These are phyloP conservation scores for Papilio protenor DNA, from an alignment of 2,888 invertebrate species.

Conservation along the genomic window DNA sequence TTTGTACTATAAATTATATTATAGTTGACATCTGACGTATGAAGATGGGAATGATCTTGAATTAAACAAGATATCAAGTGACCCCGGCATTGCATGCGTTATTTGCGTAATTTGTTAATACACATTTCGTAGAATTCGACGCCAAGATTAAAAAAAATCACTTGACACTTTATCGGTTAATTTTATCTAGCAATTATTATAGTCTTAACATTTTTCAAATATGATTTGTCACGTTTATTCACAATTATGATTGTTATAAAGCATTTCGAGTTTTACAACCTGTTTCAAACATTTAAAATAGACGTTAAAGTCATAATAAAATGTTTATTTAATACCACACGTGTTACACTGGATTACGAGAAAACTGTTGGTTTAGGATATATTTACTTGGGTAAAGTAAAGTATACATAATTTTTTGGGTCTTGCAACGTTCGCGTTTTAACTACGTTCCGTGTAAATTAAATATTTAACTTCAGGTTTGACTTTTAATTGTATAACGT, in stretches of 20 bases:
- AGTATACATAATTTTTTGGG: slow-evolving; percentile 17
- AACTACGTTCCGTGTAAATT: background rate
- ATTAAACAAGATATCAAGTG: slow-evolving; percentile 63
- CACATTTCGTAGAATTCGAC: slow-evolving; percentile 53
- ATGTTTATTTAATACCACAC: slow-evolving; percentile 25
- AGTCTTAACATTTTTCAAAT: slow-evolving; percentile 16
- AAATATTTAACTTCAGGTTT: background rate
- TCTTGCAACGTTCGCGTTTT: slow-evolving; percentile 6
- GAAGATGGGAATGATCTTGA: slow-evolving; percentile 53
- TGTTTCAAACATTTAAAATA: background rate
- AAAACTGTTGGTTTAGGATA: slow-evolving; percentile 37
- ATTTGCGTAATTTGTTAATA: slow-evolving; percentile 69
- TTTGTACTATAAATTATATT: slow-evolving; percentile 24
- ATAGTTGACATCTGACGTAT: slow-evolving; percentile 46
- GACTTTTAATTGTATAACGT: background rate
- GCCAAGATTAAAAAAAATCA: slow-evolving; percentile 36
- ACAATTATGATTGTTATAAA: slow-evolving; percentile 27
- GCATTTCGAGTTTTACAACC: background rate
- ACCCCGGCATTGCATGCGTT: slow-evolving; percentile 66
- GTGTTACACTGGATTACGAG: slow-evolving; percentile 2
- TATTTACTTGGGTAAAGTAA: slow-evolving; percentile 38
- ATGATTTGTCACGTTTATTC: slow-evolving; percentile 35
- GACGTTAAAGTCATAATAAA: background rate
- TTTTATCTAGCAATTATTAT: slow-evolving; percentile 4
- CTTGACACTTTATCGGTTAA: background rate